Base-by-base conservation (phyloP, 1,140 invertebrate species). In the Micrasema longulum region DNA sequence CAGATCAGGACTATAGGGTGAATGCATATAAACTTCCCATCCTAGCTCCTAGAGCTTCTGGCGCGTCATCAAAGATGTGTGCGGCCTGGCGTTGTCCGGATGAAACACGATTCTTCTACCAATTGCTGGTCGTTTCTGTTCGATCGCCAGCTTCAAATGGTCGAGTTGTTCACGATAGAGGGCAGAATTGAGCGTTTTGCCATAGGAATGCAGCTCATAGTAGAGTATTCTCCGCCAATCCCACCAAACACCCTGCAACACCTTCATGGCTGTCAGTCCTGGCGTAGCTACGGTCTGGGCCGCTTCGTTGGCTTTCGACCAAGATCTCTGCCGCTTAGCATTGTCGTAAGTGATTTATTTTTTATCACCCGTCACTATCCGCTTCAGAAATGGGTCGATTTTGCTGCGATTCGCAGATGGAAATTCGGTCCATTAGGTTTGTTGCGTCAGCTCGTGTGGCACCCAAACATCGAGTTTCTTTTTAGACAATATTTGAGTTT, bases 31-130 rank as follows among this genome's bases (percentile, higher is more conserved):
- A 50, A 50, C 47, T 50, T 50, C 47, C 47, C 47, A 16, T 50
- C 12, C 47, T 2, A 50, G 47, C 2, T 50, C 47, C 47, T 1
- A 18, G 47, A 50, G 47, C 47, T 50, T 50, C 47, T 50, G 47
- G 47, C 47, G 47, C 47, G 47, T 50, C 47, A 50, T 50, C 47
- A 50, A 50, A 50, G 47, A 50, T 50, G 12, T 50, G 47, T 50
- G 47, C 47, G 47, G 47, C 47, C 47, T 50, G 47, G 47, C 18
- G 12, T 50, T 16, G 47, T 4, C 47, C 47, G n/a, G 14, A 50
- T 50, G 47, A 50, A 50, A 50, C 47, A 50, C 47, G 47, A 50
- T 50, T 50, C 47, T n/a, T n/a, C n/a, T n/a, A n/a, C n/a, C n/a
- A n/a, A n/a, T n/a, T n/a, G n/a, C n/a, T n/a, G n/a, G n/a, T n/a